Conservation (phyloP, 2,797 vertebrate genomes). For the Platalea minor region DNA sequence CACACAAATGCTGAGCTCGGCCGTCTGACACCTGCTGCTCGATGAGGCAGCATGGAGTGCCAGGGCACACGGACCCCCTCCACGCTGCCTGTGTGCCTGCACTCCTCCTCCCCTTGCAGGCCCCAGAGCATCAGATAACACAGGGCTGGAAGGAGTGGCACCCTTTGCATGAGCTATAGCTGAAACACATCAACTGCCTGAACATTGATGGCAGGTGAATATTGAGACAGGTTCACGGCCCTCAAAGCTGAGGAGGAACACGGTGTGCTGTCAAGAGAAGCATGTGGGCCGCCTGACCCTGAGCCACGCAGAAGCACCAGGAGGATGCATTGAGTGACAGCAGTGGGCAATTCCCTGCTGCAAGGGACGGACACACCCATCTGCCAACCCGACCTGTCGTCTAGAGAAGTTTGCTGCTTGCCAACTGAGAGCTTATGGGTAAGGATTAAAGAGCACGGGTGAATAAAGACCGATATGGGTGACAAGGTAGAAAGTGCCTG, state of each 20-base stretch:
- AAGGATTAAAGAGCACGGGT: neutral
- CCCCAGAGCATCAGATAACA: neutral
- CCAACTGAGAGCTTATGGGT: neutral
- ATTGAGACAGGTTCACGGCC: neutral
- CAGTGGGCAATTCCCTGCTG: neutral
- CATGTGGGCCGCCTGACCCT: accelerated
- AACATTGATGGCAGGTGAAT: neutral
- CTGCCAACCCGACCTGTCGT: neutral
- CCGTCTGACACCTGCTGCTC: neutral
- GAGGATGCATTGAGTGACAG: neutral
- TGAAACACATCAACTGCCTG: neutral
- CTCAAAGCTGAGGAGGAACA: neutral
- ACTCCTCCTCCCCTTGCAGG: neutral
- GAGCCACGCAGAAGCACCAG: neutral
- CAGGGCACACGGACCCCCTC: accelerated
- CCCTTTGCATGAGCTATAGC: neutral
- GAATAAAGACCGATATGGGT: too few species aligned
- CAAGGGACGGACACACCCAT: accelerated
- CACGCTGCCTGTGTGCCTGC: accelerated
- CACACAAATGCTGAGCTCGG: neutral
- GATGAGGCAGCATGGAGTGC: neutral
- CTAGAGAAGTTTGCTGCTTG: neutral
- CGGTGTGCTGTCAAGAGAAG: neutral
- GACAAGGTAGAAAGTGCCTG: neutral
- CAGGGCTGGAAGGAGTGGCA: neutral